Evolutionary conservation across 2,888 invertebrate genomes (phyloP), one percentile per base, ranked within the genome.

Genomic region (Athetis lepigone): DNA sequence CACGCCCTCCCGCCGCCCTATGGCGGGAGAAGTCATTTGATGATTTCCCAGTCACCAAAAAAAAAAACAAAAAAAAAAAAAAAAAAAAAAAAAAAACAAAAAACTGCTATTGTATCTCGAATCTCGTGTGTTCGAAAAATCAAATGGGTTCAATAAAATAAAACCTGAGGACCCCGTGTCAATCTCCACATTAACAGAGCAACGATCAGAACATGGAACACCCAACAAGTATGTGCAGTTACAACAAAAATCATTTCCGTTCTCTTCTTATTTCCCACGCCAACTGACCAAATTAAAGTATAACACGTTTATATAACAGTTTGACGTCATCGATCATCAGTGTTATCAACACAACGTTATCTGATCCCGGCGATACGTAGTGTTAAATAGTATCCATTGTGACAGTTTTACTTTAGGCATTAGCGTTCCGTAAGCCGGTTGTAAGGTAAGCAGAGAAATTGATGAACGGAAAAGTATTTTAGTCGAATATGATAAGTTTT

Each of bases 361-460:
- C 90, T 85, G 90, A 91, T 89, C 82, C 50, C 81, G 75, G 80
- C 83, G 90, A 92, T 90, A 90, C 82, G 73, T 76, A 80, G 87
- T 90, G 92, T 94, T 92, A 89, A 91, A 92, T 91, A 88, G 83
- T 86, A 92, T 77, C 84, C 85, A 89, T 89, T 90, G 92, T 92
- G 94, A 94, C 94, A 94, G 89, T 90, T 91, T 89, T 85, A 90
- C 87, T 92, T 88, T 88, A 88, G 87, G 87, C 85, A 87, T 89
- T 86, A 86, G 82, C 77, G 79, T 77, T 75, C 61, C 69, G 50
- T 61, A 59, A 73, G 78, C 63, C 60, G 75, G 70, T 61, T 37
- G 88, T 90, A 92, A 50, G 19, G 90, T 79, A 36, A 40, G 82
- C 83, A 89, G 64, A 82, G 27, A 58, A 70, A 71, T 19, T 8